Percentiles rank a stretch among this genome's conserved stretches.
Evolutionary conservation across 2,888 invertebrate genomes (phyloP).

Genomic region (Acleris holmiana): DNA sequence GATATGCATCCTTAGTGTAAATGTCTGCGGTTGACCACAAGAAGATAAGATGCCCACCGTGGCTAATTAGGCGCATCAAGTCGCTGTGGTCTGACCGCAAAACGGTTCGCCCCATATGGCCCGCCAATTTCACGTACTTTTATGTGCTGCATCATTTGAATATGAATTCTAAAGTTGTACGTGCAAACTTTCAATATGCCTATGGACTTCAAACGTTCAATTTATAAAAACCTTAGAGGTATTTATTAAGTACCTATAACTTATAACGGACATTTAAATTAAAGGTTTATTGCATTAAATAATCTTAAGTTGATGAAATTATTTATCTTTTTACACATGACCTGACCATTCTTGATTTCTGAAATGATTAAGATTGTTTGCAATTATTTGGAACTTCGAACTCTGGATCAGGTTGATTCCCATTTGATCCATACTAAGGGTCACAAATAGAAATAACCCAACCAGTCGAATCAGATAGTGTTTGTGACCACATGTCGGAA

Average conservation of each 20-base stretch:
- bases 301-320: too few species aligned
- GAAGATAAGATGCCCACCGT: constrained; percentile 51
- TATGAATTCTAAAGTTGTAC: constrained; percentile 48
- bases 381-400: too few species aligned
- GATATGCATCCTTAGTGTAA: constrained; percentile 44
- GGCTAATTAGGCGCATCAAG: constrained; percentile 60
- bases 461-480: too few species aligned
- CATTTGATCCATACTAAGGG: too few species aligned
- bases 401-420: too few species aligned
- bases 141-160: constrained; percentile 44
- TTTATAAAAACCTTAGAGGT: constrained; percentile 27
- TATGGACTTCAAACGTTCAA: constrained; percentile 45
- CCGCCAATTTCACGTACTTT: constrained; percentile 47
- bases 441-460: too few species aligned
- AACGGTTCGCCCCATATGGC: constrained; percentile 49
- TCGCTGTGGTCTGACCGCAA: constrained; percentile 55
- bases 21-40: constrained; percentile 58
- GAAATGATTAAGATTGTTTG: too few species aligned
- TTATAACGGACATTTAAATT: neutral
- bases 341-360: too few species aligned
- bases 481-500: too few species aligned
- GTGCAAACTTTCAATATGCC: constrained; percentile 46
- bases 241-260: neutral
- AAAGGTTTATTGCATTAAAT: too few species aligned
- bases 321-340: too few species aligned